phyloP scores from a whole-genome alignment of 64 coral and sea anemone genomes.

The Trachythela sp. region DNA sequence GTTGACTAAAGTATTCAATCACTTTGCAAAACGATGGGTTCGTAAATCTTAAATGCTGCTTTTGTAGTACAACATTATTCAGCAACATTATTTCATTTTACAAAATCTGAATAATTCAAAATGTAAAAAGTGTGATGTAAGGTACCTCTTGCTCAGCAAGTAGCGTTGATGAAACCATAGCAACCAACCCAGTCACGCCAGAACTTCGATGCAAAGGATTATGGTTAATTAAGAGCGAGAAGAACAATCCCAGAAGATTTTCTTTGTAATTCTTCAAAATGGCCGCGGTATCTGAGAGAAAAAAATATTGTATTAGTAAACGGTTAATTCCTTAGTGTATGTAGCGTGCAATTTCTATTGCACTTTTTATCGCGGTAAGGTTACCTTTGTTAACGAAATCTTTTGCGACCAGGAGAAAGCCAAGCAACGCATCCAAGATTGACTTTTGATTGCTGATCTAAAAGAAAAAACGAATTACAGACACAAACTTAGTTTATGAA shows the following conservation, averaged over 20 bases:
- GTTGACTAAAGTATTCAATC: too few species aligned
- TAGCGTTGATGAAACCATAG: background rate
- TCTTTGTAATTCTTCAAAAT: background rate
- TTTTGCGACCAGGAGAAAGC: background rate
- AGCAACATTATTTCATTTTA: too few species aligned
- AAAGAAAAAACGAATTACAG: background rate
- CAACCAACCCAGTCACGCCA: background rate
- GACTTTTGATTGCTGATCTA: background rate
- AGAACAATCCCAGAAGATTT: background rate
- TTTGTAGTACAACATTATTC: too few species aligned
- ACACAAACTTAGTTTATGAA: too few species aligned
- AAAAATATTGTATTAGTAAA: background rate
- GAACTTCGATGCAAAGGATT: conserved; percentile 15
- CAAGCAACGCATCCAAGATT: background rate
- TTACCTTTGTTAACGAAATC: background rate
- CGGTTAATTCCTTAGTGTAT: too few species aligned
- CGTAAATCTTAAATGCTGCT: too few species aligned
- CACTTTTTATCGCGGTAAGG: background rate
- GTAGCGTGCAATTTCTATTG: too few species aligned
- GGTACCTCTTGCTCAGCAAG: background rate
- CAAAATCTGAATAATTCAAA: too few species aligned
- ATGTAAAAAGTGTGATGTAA: too few species aligned
- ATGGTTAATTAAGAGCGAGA: background rate
- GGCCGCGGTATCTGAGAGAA: background rate
- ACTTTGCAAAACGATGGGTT: too few species aligned